Evolutionary conservation across 1,140 invertebrate genomes (phyloP).

Genomic region (Tachypleus tridentatus): DNA sequence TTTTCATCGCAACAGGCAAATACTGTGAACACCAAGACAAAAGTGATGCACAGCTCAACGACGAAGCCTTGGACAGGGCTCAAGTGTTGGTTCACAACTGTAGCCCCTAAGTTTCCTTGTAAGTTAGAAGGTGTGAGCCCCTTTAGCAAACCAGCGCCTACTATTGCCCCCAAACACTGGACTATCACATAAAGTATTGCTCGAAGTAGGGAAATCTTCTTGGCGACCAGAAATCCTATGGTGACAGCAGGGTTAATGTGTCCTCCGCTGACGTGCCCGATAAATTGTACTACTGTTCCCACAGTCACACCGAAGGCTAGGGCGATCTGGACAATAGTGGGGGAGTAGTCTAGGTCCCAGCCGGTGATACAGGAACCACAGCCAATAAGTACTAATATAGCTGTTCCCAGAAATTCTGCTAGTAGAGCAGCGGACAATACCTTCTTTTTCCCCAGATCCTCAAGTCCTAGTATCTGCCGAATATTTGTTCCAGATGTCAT

Average conservation of each 20-base stretch:
- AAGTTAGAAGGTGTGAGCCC: conserved; percentile 36
- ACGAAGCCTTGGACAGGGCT: conserved; percentile 54
- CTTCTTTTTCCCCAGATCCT: conserved; percentile 6
- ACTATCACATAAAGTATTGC: conserved; percentile 56
- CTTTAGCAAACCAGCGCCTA: conserved; percentile 30
- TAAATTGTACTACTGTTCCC: conserved; percentile 59
- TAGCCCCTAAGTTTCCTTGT: conserved; percentile 42
- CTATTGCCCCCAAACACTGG: conserved; percentile 63
- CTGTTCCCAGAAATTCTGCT: conserved; percentile 76
- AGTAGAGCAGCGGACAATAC: conserved; percentile 7
- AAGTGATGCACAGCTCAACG: conserved; percentile 75
- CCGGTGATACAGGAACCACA: conserved; percentile 54
- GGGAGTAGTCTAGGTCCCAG: not conserved
- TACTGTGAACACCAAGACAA: conserved; percentile 72
- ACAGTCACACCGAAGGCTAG: conserved; percentile 80
- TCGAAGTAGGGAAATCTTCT: conserved; percentile 61
- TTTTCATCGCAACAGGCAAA: conserved; percentile 70
- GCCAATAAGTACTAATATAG: conserved; percentile 70
- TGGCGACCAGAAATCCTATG: conserved; percentile 56
- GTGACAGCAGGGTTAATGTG: conserved; percentile 85
- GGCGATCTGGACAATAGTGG: conserved; percentile 61
- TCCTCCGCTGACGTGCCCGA: conserved; percentile 74
- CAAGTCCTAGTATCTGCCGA: not conserved
- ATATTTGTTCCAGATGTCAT: too few relatives aligned
- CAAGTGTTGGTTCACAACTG: conserved; percentile 37